Evolutionary conservation across 2,888 invertebrate genomes (phyloP).

Genomic region (Leucophenga montana): DNA sequence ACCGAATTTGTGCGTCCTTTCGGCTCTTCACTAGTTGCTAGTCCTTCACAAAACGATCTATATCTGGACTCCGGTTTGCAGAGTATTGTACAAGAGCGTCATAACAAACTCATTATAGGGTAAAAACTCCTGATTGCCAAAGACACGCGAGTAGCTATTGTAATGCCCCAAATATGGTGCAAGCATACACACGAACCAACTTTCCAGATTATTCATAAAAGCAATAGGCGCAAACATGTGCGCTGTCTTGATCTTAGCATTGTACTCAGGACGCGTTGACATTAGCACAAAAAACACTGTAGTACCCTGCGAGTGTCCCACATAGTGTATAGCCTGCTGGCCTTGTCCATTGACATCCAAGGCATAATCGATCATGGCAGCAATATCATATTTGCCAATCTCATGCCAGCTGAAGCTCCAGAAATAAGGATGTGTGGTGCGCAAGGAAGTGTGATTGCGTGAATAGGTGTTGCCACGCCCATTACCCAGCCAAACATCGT

Average conservation of each 20-base stretch:
- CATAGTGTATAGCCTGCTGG: slow-evolving; percentile 60
- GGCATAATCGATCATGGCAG: slow-evolving; percentile 62
- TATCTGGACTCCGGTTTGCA: slow-evolving; percentile 69
- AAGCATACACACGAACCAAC: slow-evolving; percentile 69
- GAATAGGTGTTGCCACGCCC: slow-evolving; percentile 62
- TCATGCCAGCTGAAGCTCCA: slow-evolving; percentile 85
- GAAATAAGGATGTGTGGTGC: slow-evolving; percentile 49
- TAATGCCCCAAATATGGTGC: slow-evolving; percentile 65
- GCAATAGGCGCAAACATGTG: slow-evolving; percentile 67
- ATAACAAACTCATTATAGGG: slow-evolving; percentile 75
- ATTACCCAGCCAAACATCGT: slow-evolving; percentile 70
- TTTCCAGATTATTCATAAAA: slow-evolving; percentile 75
- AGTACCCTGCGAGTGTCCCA: slow-evolving; percentile 69
- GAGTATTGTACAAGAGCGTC: slow-evolving; percentile 71
- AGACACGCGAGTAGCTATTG: slow-evolving; percentile 49
- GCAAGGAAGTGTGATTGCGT: slow-evolving; percentile 49
- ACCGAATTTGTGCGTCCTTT: slow-evolving; percentile 31
- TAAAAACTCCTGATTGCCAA: slow-evolving; percentile 76
- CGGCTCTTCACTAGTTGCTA: neutral
- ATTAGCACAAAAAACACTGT: slow-evolving; percentile 59
- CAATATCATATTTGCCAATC: slow-evolving; percentile 79
- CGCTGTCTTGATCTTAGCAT: slow-evolving; percentile 62
- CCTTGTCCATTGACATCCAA: slow-evolving; percentile 51
- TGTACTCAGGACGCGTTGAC: slow-evolving; percentile 61
- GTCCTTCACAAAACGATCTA: slow-evolving; percentile 75